Base-by-base conservation (phyloP, 2,797 vertebrate genomes). In the Antennarius maculatus region DNA sequence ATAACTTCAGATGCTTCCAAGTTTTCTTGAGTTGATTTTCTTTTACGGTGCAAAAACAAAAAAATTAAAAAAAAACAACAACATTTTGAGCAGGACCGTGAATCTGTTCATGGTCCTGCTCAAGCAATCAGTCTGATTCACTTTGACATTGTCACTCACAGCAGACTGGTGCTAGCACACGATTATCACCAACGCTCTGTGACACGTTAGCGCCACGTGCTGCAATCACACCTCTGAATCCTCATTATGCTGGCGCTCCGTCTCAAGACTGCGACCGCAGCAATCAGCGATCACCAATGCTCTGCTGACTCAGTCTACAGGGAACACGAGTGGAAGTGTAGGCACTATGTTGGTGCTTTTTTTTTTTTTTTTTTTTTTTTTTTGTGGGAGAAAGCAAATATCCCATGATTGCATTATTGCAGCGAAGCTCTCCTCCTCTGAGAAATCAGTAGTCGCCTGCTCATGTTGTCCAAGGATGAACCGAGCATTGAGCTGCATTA, bases 371-470 rank as follows among this genome's bases (percentile, higher is more conserved):
- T 23, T 23, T 23, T 1, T 23, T 23, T 23, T 23, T 43, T 53
- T 8, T 41, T 27, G 29, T 37, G 47, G 43, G 37, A 53, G 50
- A 1, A 0, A 63, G 48, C 71, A 74, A 62, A 82, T 54, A 59
- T 55, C 41, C 45, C 34, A 55, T 55, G 29, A 74, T 61, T 76
- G 64, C 39, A 39, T 63, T 62, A 65, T 51, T 72, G n/a, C 50
- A 47, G 9, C 2, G 11, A 39, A 74, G 39, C 56, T 42, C 41
- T 47, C 1, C 0, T 67, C 66, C 15, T 66, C 42, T 5, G 43
- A 65, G 50, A 58, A 61, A 65, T 54, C 48, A 7, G 69, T 82
- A 74, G 86, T 85, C 78, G 76, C 45, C 64, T 78, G 67, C 85
- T 80, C 82, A 63, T 42, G 53, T 62, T 18, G 17, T 68, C 68